Evolutionary conservation across 2,888 invertebrate genomes (phyloP).

Genomic region (Tenthredo distinguenda): DNA sequence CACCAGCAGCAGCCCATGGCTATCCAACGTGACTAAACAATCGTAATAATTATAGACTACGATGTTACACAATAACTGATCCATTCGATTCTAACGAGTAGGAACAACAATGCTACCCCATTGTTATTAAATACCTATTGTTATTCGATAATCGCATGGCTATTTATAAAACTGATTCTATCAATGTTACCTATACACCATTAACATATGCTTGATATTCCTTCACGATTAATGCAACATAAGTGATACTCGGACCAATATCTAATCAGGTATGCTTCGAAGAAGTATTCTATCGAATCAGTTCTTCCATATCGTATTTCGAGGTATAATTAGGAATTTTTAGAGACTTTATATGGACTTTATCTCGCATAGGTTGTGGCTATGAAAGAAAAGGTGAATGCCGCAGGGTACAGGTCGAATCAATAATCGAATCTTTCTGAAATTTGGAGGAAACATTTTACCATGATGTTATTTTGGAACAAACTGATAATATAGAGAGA

Average conservation of each 20-base stretch:
- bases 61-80: constrained; percentile 33
- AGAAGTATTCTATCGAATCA: too few relatives aligned
- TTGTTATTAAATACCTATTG: constrained; percentile 43
- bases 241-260: background rate
- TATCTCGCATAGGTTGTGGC: too few relatives aligned
- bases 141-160: constrained; percentile 21
- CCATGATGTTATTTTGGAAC: too few relatives aligned
- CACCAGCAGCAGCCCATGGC: background rate
- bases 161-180: constrained; percentile 20
- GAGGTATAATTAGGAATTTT: too few relatives aligned
- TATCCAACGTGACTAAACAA: constrained; percentile 34
- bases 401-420: too few relatives aligned
- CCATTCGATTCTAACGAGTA: background rate
- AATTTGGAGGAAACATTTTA: too few relatives aligned
- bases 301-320: too few relatives aligned
- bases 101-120: constrained; percentile 1
- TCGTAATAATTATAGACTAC: constrained; percentile 26
- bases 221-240: background rate
- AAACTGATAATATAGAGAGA: too few relatives aligned
- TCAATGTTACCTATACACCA: background rate
- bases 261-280: background rate
- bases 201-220: background rate
- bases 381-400: too few relatives aligned
- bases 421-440: too few relatives aligned
- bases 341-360: too few relatives aligned